Conservation (phyloP, 2,888 invertebrate genomes). For the Cryptus armator region DNA sequence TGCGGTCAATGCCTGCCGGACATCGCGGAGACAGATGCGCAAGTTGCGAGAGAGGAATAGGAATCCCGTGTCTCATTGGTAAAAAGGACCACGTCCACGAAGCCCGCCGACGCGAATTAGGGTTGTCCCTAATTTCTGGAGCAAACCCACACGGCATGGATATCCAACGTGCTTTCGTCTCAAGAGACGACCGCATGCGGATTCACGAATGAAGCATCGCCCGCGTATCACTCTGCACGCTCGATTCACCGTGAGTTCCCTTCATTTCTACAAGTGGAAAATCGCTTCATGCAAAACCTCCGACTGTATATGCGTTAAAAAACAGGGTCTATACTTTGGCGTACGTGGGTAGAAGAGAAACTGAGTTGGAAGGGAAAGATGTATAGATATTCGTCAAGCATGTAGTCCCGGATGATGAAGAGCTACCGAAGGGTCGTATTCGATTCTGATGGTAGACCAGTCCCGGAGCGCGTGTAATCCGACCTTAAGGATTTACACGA, state of each 20-base stretch:
- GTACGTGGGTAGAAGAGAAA: conserved; percentile 40
- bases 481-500: conserved; percentile 64
- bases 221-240: conserved; percentile 27
- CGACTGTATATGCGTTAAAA: conserved; percentile 31
- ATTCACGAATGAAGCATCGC: conserved; percentile 45
- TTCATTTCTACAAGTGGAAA: not conserved
- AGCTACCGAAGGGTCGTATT: conserved; percentile 50
- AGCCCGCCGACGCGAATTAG: conserved; percentile 59
- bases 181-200: conserved; percentile 31
- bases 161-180: conserved; percentile 26
- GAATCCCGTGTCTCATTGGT: conserved; percentile 33
- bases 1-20: conserved; percentile 42
- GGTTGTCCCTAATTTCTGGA: conserved; percentile 60
- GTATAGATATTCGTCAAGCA: conserved; percentile 37
- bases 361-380: conserved; percentile 17
- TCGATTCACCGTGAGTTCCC: conserved; percentile 57
- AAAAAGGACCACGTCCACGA: conserved; percentile 60
- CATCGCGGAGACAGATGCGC: conserved; percentile 10
- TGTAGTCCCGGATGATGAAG: not conserved
- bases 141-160: conserved; percentile 55
- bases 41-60: not conserved
- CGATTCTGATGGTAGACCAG: conserved; percentile 36
- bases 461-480: conserved; percentile 62
- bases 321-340: conserved; percentile 40
- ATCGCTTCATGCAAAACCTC: conserved; percentile 15